Conservation (phyloP, 2,113 vertebrate species). For the Rhipidura dahli region DNA sequence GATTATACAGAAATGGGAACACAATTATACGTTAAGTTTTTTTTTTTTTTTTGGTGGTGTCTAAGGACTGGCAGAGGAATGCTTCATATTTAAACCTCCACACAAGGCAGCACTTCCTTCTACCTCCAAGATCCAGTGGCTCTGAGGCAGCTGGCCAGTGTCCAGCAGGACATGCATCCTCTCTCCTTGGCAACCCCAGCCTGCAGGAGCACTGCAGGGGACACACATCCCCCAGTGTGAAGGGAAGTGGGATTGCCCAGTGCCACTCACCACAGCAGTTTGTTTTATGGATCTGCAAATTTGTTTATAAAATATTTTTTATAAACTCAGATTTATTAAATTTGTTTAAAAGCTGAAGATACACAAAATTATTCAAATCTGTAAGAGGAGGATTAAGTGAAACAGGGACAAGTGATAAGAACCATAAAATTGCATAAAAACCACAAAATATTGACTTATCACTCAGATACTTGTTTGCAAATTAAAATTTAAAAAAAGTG, state of each 20-base stretch:
- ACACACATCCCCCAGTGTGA: rapidly evolving
- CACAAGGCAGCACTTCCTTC: not conserved
- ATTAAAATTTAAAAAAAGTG: not conserved
- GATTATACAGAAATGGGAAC: not conserved
- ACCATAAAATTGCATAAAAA: not conserved
- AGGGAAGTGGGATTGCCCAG: not conserved
- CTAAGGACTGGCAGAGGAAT: not conserved
- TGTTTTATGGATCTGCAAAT: not conserved
- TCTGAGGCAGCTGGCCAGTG: not conserved
- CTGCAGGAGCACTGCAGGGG: not conserved
- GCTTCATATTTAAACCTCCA: not conserved
- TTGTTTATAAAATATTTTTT: not conserved
- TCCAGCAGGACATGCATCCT: rapidly evolving
- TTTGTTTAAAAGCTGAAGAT: not conserved
- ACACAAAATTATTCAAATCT: not conserved
- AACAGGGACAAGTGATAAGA: not conserved
- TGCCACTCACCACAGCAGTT: not conserved
- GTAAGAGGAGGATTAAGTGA: not conserved
- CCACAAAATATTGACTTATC: not conserved
- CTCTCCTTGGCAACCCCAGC: rapidly evolving
- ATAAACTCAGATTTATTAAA: not conserved
- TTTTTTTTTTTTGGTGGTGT: not conserved
- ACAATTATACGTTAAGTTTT: not conserved
- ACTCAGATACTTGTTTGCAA: not conserved
- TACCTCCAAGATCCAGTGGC: not conserved